phyloP scores from a whole-genome alignment of 2,888 invertebrate genomes.

The Euplagia quadripunctaria region DNA sequence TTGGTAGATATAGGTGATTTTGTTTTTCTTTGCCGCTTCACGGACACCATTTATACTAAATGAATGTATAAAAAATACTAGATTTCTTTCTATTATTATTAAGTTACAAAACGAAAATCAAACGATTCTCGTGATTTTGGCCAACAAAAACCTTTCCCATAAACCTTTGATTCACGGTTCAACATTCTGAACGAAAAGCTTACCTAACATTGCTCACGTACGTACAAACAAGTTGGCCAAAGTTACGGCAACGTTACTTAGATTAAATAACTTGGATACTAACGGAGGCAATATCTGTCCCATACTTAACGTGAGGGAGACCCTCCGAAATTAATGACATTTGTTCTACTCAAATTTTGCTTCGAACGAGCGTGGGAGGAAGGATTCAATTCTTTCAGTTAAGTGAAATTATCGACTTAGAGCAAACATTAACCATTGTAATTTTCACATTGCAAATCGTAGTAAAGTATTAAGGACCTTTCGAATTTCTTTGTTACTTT shows the following conservation, averaged over 20 bases:
- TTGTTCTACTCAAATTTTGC: constrained; percentile 51
- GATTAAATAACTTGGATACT: constrained; percentile 58
- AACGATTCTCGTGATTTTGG: constrained; percentile 5
- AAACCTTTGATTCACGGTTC: constrained; percentile 15
- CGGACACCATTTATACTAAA: too few relatives aligned
- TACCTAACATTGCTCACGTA: constrained; percentile 40
- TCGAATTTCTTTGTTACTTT: too few relatives aligned
- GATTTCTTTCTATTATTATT: too few relatives aligned
- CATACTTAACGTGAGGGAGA: constrained; percentile 38
- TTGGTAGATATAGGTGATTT: too few relatives aligned
- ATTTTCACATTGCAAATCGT: too few relatives aligned
- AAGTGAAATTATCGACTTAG: neutral
- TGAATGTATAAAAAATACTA: too few relatives aligned
- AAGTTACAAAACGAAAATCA: neutral
- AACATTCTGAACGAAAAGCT: constrained; percentile 13
- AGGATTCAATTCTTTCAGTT: neutral
- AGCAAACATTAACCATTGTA: neutral
- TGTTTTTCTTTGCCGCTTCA: too few relatives aligned
- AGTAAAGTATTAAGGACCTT: too few relatives aligned
- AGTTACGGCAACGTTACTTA: constrained; percentile 55
- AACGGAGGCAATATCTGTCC: constrained; percentile 55
- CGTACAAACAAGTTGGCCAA: constrained; percentile 53
- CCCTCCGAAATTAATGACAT: constrained; percentile 48
- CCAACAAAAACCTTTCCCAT: constrained; percentile 6
- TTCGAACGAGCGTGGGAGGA: constrained; percentile 13